Evolutionary conservation across 2,888 invertebrate genomes (phyloP).

Genomic region (Polydrusus tereticollis): DNA sequence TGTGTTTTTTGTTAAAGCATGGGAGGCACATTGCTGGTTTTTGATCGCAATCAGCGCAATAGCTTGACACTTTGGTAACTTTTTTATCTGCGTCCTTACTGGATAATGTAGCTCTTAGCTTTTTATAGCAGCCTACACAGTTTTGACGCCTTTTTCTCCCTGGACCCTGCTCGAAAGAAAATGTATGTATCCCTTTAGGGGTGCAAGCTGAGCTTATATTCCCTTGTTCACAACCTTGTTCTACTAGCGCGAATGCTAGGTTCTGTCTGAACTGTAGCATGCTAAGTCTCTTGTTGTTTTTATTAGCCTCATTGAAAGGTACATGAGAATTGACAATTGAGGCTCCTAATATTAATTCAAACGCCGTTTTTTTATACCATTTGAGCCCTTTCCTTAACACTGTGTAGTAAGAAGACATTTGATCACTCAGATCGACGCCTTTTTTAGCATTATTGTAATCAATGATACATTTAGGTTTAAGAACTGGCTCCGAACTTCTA

Average conservation of each 20-base stretch:
- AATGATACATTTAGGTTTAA: no score
- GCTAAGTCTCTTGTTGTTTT: background rate
- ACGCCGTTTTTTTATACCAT: constrained; percentile 23
- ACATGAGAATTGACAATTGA: constrained; percentile 26
- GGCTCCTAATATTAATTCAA: no score
- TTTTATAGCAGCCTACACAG: no score
- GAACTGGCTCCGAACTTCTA: no score
- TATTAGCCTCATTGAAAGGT: constrained; percentile 22
- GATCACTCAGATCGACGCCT: background rate
- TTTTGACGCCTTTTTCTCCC: constrained; percentile 28
- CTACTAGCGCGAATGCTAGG: constrained; percentile 10
- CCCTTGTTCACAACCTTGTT: background rate
- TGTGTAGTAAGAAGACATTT: background rate
- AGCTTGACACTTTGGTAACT: no score
- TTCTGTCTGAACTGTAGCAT: constrained; percentile 28
- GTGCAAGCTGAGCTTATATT: background rate
- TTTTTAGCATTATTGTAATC: no score
- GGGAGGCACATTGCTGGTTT: no score
- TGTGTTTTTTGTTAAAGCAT: no score
- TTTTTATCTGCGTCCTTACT: no score
- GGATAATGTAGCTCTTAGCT: no score
- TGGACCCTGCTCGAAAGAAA: background rate
- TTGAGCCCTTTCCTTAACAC: constrained; percentile 42
- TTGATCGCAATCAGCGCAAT: no score
- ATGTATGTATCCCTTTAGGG: constrained; percentile 12